phyloP scores from a whole-genome alignment of 2,113 vertebrate genomes.

The Siniperca chuatsi region DNA sequence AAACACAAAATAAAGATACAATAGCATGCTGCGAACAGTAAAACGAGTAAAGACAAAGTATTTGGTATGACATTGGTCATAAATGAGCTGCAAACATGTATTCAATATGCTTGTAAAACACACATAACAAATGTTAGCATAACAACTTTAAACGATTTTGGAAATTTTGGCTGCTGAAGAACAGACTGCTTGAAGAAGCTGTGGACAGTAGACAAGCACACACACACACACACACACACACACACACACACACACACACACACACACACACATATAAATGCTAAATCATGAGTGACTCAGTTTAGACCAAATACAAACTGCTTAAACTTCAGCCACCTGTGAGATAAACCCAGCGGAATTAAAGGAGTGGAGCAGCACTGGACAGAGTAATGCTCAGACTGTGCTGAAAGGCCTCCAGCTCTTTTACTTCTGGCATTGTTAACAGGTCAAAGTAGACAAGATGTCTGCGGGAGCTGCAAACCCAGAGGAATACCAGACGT shows the following conservation, averaged over 20 bases:
- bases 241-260: background rate
- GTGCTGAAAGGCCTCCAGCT: background rate
- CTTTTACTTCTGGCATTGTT: constrained; percentile 27
- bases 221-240: background rate
- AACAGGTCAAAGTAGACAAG: constrained; percentile 39
- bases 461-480: constrained; percentile 18
- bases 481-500: constrained; percentile 13
- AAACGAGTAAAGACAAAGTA: background rate
- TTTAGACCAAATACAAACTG: background rate
- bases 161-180: background rate
- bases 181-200: background rate
- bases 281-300: background rate
- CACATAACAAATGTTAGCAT: background rate
- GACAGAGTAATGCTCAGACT: constrained; percentile 4
- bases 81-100: background rate
- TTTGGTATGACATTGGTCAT: background rate
- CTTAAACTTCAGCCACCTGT: background rate
- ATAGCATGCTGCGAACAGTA: no score
- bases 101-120: background rate
- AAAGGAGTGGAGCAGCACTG: constrained; percentile 1
- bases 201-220: no score
- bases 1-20: background rate
- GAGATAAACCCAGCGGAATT: constrained; percentile 25
- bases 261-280: background rate
- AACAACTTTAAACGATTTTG: background rate